Conservation (phyloP, 2,888 invertebrate genomes). For the Auanema freiburgensis region DNA sequence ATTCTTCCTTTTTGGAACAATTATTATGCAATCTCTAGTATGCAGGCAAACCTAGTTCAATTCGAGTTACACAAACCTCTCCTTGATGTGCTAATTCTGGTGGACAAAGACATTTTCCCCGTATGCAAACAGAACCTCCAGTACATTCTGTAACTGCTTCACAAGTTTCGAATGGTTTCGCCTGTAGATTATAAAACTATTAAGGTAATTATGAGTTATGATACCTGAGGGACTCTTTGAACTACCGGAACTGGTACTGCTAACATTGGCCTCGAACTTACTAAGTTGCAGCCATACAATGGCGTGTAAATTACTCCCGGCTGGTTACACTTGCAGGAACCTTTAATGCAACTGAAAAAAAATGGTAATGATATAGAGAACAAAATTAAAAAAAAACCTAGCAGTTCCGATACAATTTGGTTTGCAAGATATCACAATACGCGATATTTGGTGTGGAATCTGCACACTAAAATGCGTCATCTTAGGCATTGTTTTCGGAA, state of each 20-base stretch:
- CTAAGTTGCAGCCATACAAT: conserved; percentile 6
- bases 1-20: too few relatives aligned
- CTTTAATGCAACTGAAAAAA: conserved; percentile 16
- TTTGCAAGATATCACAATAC: too few relatives aligned
- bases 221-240: conserved; percentile 12
- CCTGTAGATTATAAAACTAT: too few relatives aligned
- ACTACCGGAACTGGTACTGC: conserved; percentile 13
- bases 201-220: too few relatives aligned
- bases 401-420: not conserved
- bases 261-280: conserved; percentile 10
- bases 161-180: conserved; percentile 10
- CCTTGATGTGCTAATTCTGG: conserved; percentile 17
- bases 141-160: conserved; percentile 17
- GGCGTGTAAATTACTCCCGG: conserved; percentile 14
- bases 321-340: conserved; percentile 10
- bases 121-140: conserved; percentile 16
- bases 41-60: conserved; percentile 8
- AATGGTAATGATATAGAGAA: not conserved
- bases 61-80: conserved; percentile 13
- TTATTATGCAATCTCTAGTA: too few relatives aligned
- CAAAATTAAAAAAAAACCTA: not conserved
- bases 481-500: too few relatives aligned
- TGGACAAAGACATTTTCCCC: conserved; percentile 20
- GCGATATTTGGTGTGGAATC: too few relatives aligned
- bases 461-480: too few relatives aligned